A percentile compares a stretch with the other conserved stretches of the same genome.
These are phyloP conservation scores for Drosophila navojoa DNA, from an alignment of 1,140 invertebrate genomes.

Conservation along the genomic window DNA sequence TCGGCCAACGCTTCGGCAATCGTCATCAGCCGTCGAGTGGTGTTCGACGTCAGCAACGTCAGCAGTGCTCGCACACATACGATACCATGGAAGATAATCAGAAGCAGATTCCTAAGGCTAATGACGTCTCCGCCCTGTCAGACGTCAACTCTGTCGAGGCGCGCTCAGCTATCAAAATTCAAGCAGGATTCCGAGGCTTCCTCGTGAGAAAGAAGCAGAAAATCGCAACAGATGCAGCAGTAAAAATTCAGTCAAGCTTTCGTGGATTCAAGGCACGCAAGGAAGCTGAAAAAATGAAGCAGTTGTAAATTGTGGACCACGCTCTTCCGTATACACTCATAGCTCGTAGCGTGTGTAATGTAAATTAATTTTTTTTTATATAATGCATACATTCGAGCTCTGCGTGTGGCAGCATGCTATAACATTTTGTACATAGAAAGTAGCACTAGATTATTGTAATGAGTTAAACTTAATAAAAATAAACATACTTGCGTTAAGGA, in stretches of 20 bases:
- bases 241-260: slow-evolving; percentile 87
- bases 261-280: slow-evolving; percentile 86
- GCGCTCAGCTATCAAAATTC: slow-evolving; percentile 89
- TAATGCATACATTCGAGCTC: slow-evolving; percentile 30
- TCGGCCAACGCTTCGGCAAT: slow-evolving; percentile 34
- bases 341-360: slow-evolving; percentile 18
- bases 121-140: slow-evolving; percentile 18
- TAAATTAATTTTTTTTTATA: slow-evolving; percentile 17
- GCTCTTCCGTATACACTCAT: slow-evolving; percentile 1
- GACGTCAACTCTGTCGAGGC: slow-evolving; percentile 84
- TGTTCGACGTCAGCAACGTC: slow-evolving; percentile 52
- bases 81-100: slow-evolving; percentile 51
- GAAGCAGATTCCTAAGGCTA: slow-evolving; percentile 15
- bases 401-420: slow-evolving; percentile 20
- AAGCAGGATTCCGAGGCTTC: slow-evolving; percentile 89
- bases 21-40: slow-evolving; percentile 10
- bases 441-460: slow-evolving; percentile 43
- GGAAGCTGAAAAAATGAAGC: slow-evolving; percentile 76
- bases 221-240: slow-evolving; percentile 85
- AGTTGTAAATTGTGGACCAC: slow-evolving; percentile 31
- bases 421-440: slow-evolving; percentile 50
- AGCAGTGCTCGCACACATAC: slow-evolving; percentile 30
- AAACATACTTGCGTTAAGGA: slow-evolving; percentile 14
- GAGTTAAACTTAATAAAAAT: slow-evolving; percentile 36
- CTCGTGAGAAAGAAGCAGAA: slow-evolving; percentile 87